Percentiles rank a stretch among this genome's conserved stretches.
phyloP scores from a whole-genome alignment of 2,113 vertebrate species.

The Nothobranchius furzeri region DNA sequence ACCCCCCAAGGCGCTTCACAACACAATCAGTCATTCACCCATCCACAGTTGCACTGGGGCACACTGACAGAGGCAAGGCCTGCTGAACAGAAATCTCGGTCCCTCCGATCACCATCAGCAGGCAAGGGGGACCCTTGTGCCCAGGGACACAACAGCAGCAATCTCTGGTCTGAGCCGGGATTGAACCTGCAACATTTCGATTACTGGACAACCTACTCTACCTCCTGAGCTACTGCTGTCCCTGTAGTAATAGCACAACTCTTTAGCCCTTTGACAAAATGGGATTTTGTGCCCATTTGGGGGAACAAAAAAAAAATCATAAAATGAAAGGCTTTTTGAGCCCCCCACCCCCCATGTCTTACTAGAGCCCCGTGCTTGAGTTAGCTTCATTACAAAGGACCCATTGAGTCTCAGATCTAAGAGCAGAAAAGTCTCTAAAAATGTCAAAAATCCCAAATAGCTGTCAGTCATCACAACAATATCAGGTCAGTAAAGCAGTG shows the following conservation, averaged over 20 bases:
- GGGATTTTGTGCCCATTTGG: conserved; percentile 27
- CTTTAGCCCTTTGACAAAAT: conserved; percentile 35
- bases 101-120: too few relatives aligned
- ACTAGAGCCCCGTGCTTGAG: conserved; percentile 13
- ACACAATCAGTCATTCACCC: too few relatives aligned
- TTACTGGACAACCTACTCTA: too few relatives aligned
- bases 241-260: conserved; percentile 11
- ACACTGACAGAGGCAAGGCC: too few relatives aligned
- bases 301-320: conserved; percentile 20
- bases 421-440: conserved; percentile 36
- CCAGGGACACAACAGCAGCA: too few relatives aligned
- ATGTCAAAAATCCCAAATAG: conserved; percentile 55
- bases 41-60: too few relatives aligned
- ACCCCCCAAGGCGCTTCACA: too few relatives aligned
- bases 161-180: too few relatives aligned
- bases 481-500: conserved; percentile 47
- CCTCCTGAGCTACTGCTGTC: too few relatives aligned
- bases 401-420: conserved; percentile 43
- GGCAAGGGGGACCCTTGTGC: too few relatives aligned
- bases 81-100: too few relatives aligned
- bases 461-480: conserved; percentile 57
- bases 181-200: too few relatives aligned
- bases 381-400: conserved; percentile 47
- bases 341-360: conserved; percentile 12
- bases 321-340: conserved; percentile 21